These are phyloP conservation scores for Puma concolor DNA, from an alignment of 2,113 vertebrate genomes.

Conservation along the genomic window DNA sequence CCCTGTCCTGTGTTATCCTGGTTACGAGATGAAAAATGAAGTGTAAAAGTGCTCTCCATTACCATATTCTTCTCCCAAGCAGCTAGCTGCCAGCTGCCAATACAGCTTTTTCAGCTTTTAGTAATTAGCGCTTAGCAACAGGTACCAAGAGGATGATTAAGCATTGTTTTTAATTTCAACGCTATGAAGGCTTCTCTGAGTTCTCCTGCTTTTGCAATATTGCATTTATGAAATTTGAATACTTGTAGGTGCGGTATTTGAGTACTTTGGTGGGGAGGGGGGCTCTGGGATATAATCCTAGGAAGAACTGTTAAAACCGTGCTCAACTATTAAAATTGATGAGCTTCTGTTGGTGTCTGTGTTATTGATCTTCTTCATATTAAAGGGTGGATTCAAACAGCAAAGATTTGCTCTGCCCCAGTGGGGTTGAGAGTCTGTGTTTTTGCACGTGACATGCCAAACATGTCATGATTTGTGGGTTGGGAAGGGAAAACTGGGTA, in stretches of 20 bases:
- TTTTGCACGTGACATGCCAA: neutral
- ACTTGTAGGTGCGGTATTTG: neutral
- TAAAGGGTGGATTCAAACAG: conserved; percentile 17
- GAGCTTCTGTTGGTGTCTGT: conserved; percentile 39
- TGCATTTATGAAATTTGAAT: conserved; percentile 59
- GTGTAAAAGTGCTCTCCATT: conserved; percentile 4
- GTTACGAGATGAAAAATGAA: conserved; percentile 51
- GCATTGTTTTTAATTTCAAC: conserved; percentile 51
- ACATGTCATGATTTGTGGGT: neutral
- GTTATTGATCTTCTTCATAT: conserved; percentile 46
- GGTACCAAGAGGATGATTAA: conserved; percentile 20
- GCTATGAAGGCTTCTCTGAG: conserved; percentile 39
- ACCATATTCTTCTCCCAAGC: neutral
- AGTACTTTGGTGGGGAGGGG: neutral
- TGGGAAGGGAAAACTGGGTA: neutral
- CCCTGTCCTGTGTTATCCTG: neutral
- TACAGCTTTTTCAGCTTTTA: conserved; percentile 22
- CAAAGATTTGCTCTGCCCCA: neutral
- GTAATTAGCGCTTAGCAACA: conserved; percentile 45
- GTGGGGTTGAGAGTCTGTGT: neutral
- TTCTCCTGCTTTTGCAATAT: conserved; percentile 57
- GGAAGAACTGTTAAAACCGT: conserved; percentile 47
- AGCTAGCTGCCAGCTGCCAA: neutral
- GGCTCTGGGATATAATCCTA: neutral
- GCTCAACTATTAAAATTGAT: conserved; percentile 56